Evolutionary conservation across 2,113 vertebrate genomes (phyloP).

Genomic region (Diadophis punctatus): DNA sequence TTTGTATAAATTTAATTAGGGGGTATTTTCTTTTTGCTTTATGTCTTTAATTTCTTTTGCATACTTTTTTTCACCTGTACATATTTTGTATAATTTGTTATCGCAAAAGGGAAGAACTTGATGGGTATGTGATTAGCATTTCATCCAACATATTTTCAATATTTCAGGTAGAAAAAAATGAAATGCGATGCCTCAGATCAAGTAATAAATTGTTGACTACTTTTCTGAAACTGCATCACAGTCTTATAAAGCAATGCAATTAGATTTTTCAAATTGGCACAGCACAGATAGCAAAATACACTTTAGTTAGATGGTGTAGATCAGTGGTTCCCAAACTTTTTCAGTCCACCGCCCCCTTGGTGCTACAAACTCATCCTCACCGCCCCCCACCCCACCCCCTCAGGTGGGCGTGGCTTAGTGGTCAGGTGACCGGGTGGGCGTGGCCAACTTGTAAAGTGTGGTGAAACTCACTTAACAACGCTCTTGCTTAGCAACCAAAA

Average conservation of each 20-base stretch:
- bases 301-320: not conserved
- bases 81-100: not conserved
- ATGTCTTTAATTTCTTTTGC: not conserved
- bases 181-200: not conserved
- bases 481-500: too few species aligned
- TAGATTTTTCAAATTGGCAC: not conserved
- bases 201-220: conserved; percentile 14
- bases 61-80: not conserved
- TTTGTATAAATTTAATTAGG: not conserved
- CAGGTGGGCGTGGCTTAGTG: too few species aligned
- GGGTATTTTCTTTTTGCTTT: not conserved
- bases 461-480: too few species aligned
- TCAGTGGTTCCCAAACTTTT: too few species aligned
- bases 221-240: conserved; percentile 26
- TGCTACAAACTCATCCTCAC: too few species aligned
- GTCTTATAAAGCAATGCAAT: conserved; percentile 16
- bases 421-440: too few species aligned
- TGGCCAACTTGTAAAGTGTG: too few species aligned
- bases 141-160: not conserved
- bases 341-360: too few species aligned
- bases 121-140: not conserved
- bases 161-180: not conserved
- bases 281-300: not conserved
- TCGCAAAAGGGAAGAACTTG: not conserved
- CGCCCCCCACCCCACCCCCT: too few species aligned